Evolutionary conservation across 2,113 vertebrate species (phyloP).

Genomic region (Sphaerodactylus townsendi): DNA sequence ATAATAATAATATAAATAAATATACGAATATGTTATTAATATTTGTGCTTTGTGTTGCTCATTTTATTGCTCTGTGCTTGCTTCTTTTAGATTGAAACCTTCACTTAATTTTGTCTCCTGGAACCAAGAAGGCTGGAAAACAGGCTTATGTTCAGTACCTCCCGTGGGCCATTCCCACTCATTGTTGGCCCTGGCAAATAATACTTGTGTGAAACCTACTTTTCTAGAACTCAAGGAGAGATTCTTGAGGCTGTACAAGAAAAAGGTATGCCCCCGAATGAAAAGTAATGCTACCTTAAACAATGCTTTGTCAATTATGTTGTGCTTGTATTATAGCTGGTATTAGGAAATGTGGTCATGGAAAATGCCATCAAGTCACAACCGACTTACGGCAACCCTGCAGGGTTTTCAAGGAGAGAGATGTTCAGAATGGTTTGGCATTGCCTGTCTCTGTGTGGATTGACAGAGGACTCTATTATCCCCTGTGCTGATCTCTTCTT

Average conservation of each 20-base stretch:
- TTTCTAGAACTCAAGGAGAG: constrained; percentile 86
- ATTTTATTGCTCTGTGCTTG: constrained; percentile 28
- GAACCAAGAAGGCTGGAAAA: constrained; percentile 99
- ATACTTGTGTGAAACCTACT: constrained; percentile 89
- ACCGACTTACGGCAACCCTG: too few relatives aligned
- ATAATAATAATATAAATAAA: too few relatives aligned
- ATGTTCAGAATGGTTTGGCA: too few relatives aligned
- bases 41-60: neutral
- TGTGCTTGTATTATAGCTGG: neutral
- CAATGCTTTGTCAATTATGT: neutral
- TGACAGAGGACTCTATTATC: too few relatives aligned
- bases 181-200: constrained; percentile 91
- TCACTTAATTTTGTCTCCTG: constrained; percentile 90
- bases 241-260: constrained; percentile 89
- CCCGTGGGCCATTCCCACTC: constrained; percentile 92
- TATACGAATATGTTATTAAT: neutral
- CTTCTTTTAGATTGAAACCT: constrained; percentile 81
- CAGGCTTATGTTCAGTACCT: constrained; percentile 90
- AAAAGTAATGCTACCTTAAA: neutral
- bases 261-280: constrained; percentile 80
- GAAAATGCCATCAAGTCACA: too few relatives aligned
- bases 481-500: neutral
- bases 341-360: neutral
- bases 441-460: too few relatives aligned
- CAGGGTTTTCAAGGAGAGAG: too few relatives aligned